Conservation (phyloP, 2,797 vertebrate genomes). For the Artibeus jamaicensis region DNA sequence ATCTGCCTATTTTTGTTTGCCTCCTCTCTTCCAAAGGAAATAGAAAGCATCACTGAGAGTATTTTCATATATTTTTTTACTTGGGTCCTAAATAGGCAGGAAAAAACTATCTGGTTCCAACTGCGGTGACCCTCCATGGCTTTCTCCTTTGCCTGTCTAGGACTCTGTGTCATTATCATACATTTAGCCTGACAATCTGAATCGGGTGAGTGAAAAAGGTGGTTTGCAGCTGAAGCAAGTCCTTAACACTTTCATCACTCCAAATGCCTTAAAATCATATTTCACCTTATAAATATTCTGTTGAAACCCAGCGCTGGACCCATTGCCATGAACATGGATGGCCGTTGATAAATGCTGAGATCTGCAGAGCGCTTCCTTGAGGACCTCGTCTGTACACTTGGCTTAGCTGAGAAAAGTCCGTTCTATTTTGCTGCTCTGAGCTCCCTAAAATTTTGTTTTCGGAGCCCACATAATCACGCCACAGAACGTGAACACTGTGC, state of each 20-base stretch:
- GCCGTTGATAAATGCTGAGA: conserved; percentile 61
- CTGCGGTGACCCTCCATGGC: conserved; percentile 38
- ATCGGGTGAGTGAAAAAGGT: conserved; percentile 53
- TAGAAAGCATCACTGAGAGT: conserved; percentile 66
- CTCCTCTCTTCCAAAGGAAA: conserved; percentile 68
- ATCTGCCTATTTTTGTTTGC: conserved; percentile 72
- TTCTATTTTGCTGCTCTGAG: conserved; percentile 66
- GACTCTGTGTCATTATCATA: conserved; percentile 56
- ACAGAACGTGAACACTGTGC: conserved; percentile 66
- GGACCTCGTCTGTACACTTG: conserved; percentile 63
- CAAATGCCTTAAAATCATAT: conserved; percentile 78
- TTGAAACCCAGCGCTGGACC: not conserved
- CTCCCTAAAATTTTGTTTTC: conserved; percentile 65
- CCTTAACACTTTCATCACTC: conserved; percentile 80
- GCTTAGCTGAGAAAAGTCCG: conserved; percentile 54
- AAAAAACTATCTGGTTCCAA: conserved; percentile 16
- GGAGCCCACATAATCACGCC: not conserved
- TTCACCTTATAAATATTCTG: conserved; percentile 68
- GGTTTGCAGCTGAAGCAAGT: conserved; percentile 58
- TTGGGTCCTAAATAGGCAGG: conserved; percentile 53
- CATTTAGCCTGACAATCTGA: conserved; percentile 75
- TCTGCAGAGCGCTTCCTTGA: conserved; percentile 55
- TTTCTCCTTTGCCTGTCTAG: conserved; percentile 63
- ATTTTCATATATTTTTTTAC: conserved; percentile 69
- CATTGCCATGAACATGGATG: not conserved